These are phyloP conservation scores for Protobothrops mucrosquamatus DNA, from an alignment of 2,113 vertebrate species.

Conservation along the genomic window DNA sequence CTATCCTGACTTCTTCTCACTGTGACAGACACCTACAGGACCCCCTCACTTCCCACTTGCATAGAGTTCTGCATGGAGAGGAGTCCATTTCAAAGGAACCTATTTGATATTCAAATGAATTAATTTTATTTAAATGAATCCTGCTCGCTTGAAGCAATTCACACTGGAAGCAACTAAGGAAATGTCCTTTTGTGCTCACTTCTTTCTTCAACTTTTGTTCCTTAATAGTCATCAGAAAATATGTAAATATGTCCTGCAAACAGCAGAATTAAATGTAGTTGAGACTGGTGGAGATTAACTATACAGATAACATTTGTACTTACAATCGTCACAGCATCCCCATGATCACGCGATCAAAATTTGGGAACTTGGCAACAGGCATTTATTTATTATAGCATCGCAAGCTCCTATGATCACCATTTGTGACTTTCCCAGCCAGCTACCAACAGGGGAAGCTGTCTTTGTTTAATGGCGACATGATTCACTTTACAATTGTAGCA, in stretches of 20 bases:
- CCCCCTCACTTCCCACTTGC: background rate
- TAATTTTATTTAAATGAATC: background rate
- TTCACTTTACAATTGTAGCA: background rate
- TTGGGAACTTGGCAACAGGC: background rate
- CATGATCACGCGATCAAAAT: background rate
- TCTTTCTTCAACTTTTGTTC: constrained; percentile 1
- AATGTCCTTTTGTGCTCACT: background rate
- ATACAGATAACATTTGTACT: background rate
- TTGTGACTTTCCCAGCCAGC: background rate
- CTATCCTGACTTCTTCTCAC: background rate
- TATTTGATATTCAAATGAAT: background rate
- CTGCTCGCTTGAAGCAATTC: background rate
- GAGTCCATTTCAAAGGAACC: background rate
- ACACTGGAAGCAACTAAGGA: background rate
- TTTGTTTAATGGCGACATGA: background rate
- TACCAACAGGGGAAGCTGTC: background rate
- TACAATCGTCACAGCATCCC: background rate
- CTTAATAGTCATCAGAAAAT: constrained; percentile 15
- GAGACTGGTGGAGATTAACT: background rate
- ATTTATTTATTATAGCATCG: background rate
- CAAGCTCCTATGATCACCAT: background rate
- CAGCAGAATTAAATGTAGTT: background rate
- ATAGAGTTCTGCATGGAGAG: background rate
- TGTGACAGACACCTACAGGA: background rate
- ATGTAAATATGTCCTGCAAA: background rate